Evolutionary conservation across 35 echinoderm and acorn worm genomes (phyloP), one percentile per base, ranked within the genome.

Genomic region (Ptychodera flava): DNA sequence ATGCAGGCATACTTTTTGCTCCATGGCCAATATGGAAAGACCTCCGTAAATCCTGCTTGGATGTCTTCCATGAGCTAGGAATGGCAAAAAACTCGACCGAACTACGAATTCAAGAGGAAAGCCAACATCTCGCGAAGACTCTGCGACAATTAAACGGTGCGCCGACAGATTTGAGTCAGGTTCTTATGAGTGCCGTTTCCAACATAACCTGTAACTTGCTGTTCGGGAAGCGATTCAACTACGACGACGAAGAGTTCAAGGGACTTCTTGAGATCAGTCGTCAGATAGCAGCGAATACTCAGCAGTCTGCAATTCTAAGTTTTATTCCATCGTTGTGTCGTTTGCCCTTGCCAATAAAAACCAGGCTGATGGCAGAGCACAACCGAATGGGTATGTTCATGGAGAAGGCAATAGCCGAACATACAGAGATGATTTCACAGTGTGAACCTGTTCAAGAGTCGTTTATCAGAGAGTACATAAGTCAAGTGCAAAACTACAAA

Each of bases 381-480:
- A 34, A 83, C 31, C 76, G 38, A 15, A 38, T 90, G 15, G 16
- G 76, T 36, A 77, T 83, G 29, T 93, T 86, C 78, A 36, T 90
- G 29, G 36, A 78, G 28, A 85, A 82, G 29, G 83, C 83, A 1
- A 36, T 82, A 29, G 27, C 32, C 12, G 79, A 93, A 82, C 92
- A 93, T 83, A 45, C n/a, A n/a, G n/a, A 83, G 77, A 75, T 34
- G 1, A 53, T 90, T 14, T 90, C 81, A 78, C 31, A 86, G 6
- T 12, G 22, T 86, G 32, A 36, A 82, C 33, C 37, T 37, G 37
- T 90, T n/a, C 30, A n/a, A 16, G 78, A 53, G 0, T 88, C 87
- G 86, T 36, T 90, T 38, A 93, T 93, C 31, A 88, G 90, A 82
- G 87, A 38, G 6, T 90, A 90, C 81, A 34, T 93, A 31, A 35